phyloP scores from a whole-genome alignment of 1,140 invertebrate genomes.

The Zophobas morio region DNA sequence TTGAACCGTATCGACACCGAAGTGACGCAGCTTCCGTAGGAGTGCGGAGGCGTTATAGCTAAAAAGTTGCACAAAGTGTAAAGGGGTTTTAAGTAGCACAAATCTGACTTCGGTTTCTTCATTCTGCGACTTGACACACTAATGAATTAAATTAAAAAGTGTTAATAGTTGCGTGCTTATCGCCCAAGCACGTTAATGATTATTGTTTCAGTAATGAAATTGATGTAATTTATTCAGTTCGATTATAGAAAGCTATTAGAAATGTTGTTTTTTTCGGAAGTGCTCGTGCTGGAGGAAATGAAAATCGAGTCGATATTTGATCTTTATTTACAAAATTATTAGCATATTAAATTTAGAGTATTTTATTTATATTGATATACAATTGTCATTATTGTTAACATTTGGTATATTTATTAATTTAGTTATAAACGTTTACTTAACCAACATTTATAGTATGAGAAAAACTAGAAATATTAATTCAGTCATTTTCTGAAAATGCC shows the following conservation, averaged over 20 bases:
- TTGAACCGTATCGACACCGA: conserved; percentile 1
- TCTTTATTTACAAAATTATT: conserved; percentile 59
- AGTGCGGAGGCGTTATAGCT: conserved; percentile 4
- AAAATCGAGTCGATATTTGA: conserved; percentile 1
- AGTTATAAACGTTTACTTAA: conserved; percentile 57
- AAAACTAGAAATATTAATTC: conserved; percentile 49
- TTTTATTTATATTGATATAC: conserved; percentile 56
- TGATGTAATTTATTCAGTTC: too few species aligned
- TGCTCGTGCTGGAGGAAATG: background rate
- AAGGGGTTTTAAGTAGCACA: conserved; percentile 3
- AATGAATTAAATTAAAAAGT: too few species aligned
- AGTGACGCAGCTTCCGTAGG: background rate
- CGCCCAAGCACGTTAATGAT: too few species aligned
- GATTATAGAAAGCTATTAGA: background rate
- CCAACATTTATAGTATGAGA: conserved; percentile 53
- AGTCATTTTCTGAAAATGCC: conserved; percentile 58
- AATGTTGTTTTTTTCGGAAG: background rate
- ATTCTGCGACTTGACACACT: background rate
- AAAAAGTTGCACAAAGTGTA: conserved; percentile 24
- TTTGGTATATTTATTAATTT: conserved; percentile 60
- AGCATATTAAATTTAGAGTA: conserved; percentile 54
- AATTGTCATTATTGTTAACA: conserved; percentile 59
- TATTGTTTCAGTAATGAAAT: too few species aligned
- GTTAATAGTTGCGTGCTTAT: too few species aligned
- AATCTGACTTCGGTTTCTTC: conserved; percentile 3